These are phyloP conservation scores for Orthosia cruda DNA, from an alignment of 2,888 invertebrate genomes.

Conservation along the genomic window DNA sequence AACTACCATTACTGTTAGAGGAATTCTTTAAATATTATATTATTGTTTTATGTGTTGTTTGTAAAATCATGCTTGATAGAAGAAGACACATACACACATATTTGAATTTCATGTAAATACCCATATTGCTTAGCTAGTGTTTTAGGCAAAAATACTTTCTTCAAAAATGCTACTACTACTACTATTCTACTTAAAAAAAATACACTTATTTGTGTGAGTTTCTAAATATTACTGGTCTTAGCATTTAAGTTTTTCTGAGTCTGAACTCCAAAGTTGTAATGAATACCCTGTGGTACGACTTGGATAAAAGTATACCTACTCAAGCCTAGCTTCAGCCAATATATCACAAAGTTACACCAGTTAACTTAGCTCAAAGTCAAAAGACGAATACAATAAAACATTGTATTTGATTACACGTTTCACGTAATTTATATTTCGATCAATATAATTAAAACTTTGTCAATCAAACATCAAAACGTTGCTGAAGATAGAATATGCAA, in stretches of 20 bases:
- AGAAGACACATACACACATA: too few species aligned
- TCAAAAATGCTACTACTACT: too few species aligned
- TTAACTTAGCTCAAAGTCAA: constrained; percentile 30
- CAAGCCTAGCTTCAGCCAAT: constrained; percentile 21
- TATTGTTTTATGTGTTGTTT: too few species aligned
- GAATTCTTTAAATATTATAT: too few species aligned
- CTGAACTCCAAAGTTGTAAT: constrained; percentile 29
- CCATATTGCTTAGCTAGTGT: too few species aligned
- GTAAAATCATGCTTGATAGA: too few species aligned
- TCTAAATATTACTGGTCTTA: not conserved
- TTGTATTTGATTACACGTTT: constrained; percentile 47
- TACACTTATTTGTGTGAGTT: too few species aligned
- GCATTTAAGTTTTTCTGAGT: constrained; percentile 10
- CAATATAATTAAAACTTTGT: constrained; percentile 60
- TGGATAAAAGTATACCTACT: constrained; percentile 12
- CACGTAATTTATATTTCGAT: constrained; percentile 32
- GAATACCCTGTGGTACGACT: too few species aligned
- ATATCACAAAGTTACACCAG: constrained; percentile 28
- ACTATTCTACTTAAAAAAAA: too few species aligned
- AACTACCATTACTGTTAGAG: not conserved
- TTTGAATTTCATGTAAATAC: too few species aligned
- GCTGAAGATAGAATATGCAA: constrained; percentile 1
- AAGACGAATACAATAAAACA: constrained; percentile 54
- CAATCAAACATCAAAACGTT: constrained; percentile 25
- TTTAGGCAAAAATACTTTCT: too few species aligned